Evolutionary conservation across 2,797 vertebrate genomes (phyloP), one percentile per base, ranked within the genome.

Genomic region (Amniataba percoides): DNA sequence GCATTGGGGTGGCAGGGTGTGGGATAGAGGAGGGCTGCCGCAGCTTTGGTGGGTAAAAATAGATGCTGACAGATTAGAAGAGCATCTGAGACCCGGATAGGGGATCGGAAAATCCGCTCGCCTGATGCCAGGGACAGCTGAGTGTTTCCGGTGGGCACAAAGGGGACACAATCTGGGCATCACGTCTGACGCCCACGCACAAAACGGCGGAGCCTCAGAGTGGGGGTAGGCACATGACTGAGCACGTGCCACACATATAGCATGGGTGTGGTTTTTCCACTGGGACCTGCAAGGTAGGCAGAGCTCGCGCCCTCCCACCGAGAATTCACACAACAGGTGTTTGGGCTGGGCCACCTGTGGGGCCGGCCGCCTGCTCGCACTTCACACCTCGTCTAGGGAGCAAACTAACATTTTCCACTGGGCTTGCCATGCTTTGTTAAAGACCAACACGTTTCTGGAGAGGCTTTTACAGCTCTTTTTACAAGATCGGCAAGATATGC

Each of bases 321-420:
- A 90, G 93, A 86, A 90, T 94, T 95, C 93, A 95, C 94, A 94
- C 93, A 94, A 95, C 95, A 95, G 95, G 95, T 95, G 95, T 92
- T 91, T 86, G 90, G 91, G 92, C 89, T 87, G 84, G 88, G 91
- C 92, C 93, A 94, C 94, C 94, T 94, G 93, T 93, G 91, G 93
- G 93, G 92, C 91, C 75, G 82, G 87, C 91, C 93, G 91, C 92
- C 94, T 94, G 93, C 91, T 93, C 89, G 78, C 89, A 89, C 93
- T 92, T 93, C 91, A 84, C 91, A 93, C 93, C 92, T 93, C 81
- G 56, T 92, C 91, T 77, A 85, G 87, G 88, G 93, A 93, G 92
- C 89, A 89, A 90, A 91, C 90, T 92, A 92, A 94, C 87, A 94
- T 94, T 95, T 94, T 95, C 94, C 94, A 94, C 88, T 91, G 93